Evolutionary conservation across 2,797 vertebrate genomes (phyloP), one percentile per base, ranked within the genome.

Genomic region (Falco cherrug): DNA sequence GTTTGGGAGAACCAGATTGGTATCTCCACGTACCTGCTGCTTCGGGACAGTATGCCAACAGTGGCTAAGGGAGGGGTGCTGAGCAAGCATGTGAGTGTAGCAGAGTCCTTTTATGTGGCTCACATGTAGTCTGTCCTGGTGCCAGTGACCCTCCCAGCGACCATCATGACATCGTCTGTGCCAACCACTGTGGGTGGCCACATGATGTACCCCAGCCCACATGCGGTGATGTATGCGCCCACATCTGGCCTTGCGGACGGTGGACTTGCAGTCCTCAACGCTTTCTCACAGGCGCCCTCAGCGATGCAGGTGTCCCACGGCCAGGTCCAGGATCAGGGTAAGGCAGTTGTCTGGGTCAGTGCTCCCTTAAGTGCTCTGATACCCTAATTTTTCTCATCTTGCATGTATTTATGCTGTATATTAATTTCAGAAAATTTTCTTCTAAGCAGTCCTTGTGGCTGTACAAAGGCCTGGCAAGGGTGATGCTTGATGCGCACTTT

Each of bases 191-290:
- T 99, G 98, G 98, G 99, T 19, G 99, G 99, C 97, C 99, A 99
- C 98, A 99, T 99, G 99, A 99, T 99, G 99, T 99, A 99, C 98
- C 98, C 99, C 92, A 99, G 99, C 95, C 99, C 99, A 13, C 99
- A 99, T 31, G 98, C 99, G 0, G 98, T 99, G 96, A 99, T 99
- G 99, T 99, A 99, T 12, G 98, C 99, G 9, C 99, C 99, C 84
- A 98, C 99, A 28, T 99, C 99, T 4, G 95, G 98, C 84, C 98
- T 99, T 91, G 81, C 99, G 1, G 99, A 99, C 19, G 99, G 99
- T 20, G 98, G 99, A n/a, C 98, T 99, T 63, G 98, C 99, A 2
- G 99, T 99, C 98, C 99, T 99, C 97, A 99, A 99, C 95, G 99
- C 99, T 97, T 99, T 99, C 98, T 99, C 99, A 76, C 99, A 99